Conservation (phyloP, 2,888 invertebrate genomes). For the Leucophenga montana region DNA sequence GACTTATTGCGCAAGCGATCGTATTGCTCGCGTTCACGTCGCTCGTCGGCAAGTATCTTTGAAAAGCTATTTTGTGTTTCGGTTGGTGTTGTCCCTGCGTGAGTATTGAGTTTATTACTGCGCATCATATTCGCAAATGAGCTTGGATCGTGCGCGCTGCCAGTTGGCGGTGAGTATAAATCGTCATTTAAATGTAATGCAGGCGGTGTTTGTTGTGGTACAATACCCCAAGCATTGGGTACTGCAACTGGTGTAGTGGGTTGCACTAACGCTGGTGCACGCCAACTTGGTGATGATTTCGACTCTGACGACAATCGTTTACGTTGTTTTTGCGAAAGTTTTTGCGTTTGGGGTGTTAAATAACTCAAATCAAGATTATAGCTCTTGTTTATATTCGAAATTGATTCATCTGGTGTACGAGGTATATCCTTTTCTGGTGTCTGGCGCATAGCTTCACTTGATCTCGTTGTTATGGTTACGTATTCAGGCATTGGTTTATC, state of each 20-base stretch:
- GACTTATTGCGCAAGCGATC: conserved; percentile 83
- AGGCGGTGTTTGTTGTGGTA: conserved; percentile 43
- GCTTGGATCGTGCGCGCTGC: conserved; percentile 58
- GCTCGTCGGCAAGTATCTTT: conserved; percentile 83
- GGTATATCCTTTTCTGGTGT: conserved; percentile 45
- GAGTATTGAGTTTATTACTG: conserved; percentile 34
- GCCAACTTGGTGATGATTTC: conserved; percentile 46
- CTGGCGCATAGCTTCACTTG: background rate
- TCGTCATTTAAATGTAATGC: conserved; percentile 34
- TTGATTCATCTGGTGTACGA: conserved; percentile 31
- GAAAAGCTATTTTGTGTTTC: conserved; percentile 68
- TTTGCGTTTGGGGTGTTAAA: conserved; percentile 68
- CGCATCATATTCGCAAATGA: conserved; percentile 71
- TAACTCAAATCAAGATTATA: conserved; percentile 66
- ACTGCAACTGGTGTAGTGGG: conserved; percentile 50
- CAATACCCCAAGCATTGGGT: conserved; percentile 67
- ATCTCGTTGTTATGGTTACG: conserved; percentile 62
- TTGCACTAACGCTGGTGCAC: conserved; percentile 41
- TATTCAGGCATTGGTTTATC: conserved; percentile 73
- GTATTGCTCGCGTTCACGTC: conserved; percentile 81
- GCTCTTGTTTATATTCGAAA: conserved; percentile 47
- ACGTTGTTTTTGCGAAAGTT: conserved; percentile 77
- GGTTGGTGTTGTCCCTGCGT: conserved; percentile 28
- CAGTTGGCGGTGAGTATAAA: conserved; percentile 49
- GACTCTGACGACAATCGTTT: conserved; percentile 74